Evolutionary conservation across 2,113 vertebrate genomes (phyloP).

Genomic region (Mormyrus iriodes): DNA sequence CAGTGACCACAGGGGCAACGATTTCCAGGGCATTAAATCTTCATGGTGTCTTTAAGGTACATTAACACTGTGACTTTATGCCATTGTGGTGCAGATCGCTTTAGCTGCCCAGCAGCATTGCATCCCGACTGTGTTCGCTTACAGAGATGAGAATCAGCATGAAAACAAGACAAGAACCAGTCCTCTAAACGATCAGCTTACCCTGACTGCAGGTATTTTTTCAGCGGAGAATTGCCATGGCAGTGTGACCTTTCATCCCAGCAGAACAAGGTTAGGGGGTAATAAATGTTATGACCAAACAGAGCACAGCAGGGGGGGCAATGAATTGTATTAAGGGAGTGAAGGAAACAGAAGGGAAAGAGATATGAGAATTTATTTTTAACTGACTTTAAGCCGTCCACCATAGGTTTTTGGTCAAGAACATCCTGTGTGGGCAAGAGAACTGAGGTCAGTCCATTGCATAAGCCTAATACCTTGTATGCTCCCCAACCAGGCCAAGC

Average conservation of each 20-base stretch:
- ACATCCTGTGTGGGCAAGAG: neutral
- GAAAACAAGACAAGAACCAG: neutral
- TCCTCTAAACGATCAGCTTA: neutral
- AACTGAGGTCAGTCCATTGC: neutral
- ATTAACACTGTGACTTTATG: neutral
- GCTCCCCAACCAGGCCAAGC: neutral
- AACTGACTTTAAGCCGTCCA: neutral
- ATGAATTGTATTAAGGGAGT: neutral
- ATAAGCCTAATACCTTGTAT: neutral
- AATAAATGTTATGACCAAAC: neutral
- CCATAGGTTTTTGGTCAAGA: neutral
- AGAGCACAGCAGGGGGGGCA: neutral
- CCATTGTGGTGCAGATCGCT: neutral
- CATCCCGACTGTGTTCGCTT: neutral
- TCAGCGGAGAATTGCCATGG: neutral
- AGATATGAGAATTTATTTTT: neutral
- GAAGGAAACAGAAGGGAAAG: neutral
- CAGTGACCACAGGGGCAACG: neutral
- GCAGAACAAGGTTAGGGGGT: neutral
- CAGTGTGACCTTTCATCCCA: neutral
- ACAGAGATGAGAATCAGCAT: neutral
- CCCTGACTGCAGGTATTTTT: neutral
- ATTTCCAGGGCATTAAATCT: neutral
- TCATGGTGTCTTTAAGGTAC: neutral
- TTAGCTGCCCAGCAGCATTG: neutral